phyloP scores from a whole-genome alignment of 2,113 vertebrate genomes.

The Hippocampus barbouri region DNA sequence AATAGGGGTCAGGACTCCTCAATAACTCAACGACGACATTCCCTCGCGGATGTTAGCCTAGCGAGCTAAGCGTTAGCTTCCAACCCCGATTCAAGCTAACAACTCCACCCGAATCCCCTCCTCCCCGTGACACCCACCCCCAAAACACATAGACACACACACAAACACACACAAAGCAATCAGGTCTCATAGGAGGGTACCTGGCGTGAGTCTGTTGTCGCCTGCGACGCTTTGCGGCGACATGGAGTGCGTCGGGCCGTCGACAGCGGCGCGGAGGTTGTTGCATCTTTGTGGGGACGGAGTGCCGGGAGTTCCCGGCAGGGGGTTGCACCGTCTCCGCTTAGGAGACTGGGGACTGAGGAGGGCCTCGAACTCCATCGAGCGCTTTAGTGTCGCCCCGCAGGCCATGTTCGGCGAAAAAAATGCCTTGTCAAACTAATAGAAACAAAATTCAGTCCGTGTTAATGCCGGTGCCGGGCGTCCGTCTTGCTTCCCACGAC shows the following conservation, averaged over 20 bases:
- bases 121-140: conserved; percentile 63
- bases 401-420: conserved; percentile 77
- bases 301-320: conserved; percentile 77
- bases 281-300: conserved; percentile 79
- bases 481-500: conserved; percentile 59
- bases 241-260: conserved; percentile 71
- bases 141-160: conserved; percentile 1
- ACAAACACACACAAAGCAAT: conserved; percentile 11
- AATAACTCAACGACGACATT: conserved; percentile 25
- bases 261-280: conserved; percentile 74
- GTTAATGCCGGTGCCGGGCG: background rate
- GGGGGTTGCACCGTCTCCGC: conserved; percentile 82
- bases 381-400: conserved; percentile 85
- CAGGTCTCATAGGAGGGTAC: conserved; percentile 43
- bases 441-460: conserved; percentile 24
- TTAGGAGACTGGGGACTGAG: conserved; percentile 87
- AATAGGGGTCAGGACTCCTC: background rate
- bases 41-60: conserved; percentile 34
- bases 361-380: conserved; percentile 88
- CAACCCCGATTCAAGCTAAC: conserved; percentile 62
- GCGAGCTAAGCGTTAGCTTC: conserved; percentile 48
- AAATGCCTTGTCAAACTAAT: conserved; percentile 11
- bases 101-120: conserved; percentile 69
- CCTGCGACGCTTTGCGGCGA: conserved; percentile 66
- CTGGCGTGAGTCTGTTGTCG: conserved; percentile 78